Conservation (phyloP, 2,888 invertebrate species). For the Himalopsyche japonica region DNA sequence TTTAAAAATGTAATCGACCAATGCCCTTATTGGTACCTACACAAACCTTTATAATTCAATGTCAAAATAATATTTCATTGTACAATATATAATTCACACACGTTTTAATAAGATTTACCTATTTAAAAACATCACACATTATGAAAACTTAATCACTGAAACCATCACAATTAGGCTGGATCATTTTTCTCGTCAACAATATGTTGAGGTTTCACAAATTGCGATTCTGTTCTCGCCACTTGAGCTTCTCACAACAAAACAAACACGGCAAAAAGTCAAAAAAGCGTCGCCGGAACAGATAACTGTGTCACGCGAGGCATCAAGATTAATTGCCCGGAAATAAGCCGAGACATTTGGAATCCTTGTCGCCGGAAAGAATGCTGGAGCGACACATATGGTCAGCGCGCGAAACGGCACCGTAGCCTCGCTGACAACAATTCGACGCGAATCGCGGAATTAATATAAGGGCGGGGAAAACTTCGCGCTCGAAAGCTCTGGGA, state of each 20-base stretch:
- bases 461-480: background rate
- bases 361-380: slow-evolving; percentile 16
- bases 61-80: background rate
- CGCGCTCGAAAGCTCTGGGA: background rate
- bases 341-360: background rate
- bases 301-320: slow-evolving; percentile 27
- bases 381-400: slow-evolving; percentile 12
- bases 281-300: slow-evolving; percentile 4
- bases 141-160: background rate
- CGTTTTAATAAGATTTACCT: background rate
- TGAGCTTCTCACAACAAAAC: background rate
- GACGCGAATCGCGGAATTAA: slow-evolving; percentile 12
- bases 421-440: slow-evolving; percentile 15
- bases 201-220: background rate
- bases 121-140: background rate
- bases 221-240: background rate
- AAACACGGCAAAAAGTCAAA: slow-evolving; percentile 6
- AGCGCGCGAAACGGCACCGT: slow-evolving; percentile 9
- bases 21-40: background rate
- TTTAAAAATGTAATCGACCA: too few relatives aligned
- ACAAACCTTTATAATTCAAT: background rate
- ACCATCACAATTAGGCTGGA: background rate
- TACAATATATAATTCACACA: background rate
- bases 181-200: background rate
- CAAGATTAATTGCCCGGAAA: slow-evolving; percentile 28